A percentile compares a stretch with the other conserved stretches of the same genome.
These are phyloP conservation scores for Anomalospiza imberbis DNA, from an alignment of 2,797 vertebrate species.

Conservation along the genomic window DNA sequence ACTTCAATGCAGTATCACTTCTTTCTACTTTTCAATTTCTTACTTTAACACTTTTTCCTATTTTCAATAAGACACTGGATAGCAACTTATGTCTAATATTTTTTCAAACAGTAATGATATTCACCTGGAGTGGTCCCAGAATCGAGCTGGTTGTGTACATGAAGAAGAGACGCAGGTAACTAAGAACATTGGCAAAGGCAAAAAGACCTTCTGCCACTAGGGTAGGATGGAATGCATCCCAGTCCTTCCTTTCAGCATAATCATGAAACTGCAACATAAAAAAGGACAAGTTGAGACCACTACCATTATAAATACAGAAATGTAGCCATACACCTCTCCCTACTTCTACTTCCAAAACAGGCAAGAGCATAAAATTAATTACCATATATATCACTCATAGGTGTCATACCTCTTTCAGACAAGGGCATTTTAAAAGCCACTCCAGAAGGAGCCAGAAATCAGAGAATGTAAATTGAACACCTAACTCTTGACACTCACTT, in stretches of 20 bases:
- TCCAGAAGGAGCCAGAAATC: not conserved
- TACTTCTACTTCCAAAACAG: not conserved
- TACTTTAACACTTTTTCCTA: not conserved
- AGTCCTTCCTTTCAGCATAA: conserved; percentile 91
- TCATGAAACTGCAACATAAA: conserved; percentile 73
- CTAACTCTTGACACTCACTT: not conserved
- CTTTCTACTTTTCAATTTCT: not conserved
- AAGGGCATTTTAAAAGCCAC: not conserved
- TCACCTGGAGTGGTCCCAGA: conserved; percentile 95
- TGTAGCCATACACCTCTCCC: not conserved
- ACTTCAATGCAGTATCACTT: not conserved
- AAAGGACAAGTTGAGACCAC: not conserved
- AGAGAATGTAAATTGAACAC: not conserved
- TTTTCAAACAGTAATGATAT: not conserved
- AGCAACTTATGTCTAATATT: not conserved
- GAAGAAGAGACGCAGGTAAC: conserved; percentile 97
- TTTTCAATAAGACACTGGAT: not conserved
- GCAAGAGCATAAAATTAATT: not conserved
- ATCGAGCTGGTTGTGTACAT: conserved; percentile 99
- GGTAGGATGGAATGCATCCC: conserved; percentile 97
- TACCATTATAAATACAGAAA: not conserved
- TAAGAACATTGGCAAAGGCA: conserved; percentile 96
- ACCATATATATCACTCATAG: accelerated
- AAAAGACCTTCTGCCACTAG: conserved; percentile 96
- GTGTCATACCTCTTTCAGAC: not conserved